Conservation (phyloP, 1,140 invertebrate species). For the Mya arenaria region DNA sequence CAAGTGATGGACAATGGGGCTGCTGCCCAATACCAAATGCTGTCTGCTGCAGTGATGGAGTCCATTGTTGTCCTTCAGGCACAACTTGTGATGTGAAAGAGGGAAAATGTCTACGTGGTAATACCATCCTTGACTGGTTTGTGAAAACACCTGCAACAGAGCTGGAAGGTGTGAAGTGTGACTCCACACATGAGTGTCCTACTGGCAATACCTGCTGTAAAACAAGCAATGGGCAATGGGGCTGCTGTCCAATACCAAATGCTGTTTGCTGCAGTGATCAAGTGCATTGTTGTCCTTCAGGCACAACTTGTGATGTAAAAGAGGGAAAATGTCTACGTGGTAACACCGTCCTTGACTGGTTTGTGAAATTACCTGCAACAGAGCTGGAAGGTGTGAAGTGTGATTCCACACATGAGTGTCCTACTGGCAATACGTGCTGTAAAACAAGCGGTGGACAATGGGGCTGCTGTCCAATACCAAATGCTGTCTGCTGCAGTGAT, state of each 20-base stretch:
- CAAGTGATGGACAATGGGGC: slow-evolving; percentile 59
- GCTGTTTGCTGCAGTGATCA: slow-evolving; percentile 75
- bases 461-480: slow-evolving; percentile 74
- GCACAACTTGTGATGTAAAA: slow-evolving; percentile 68
- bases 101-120: background rate
- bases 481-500: slow-evolving; percentile 66
- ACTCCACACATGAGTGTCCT: slow-evolving; percentile 60
- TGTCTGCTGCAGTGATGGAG: slow-evolving; percentile 65
- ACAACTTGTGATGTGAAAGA: background rate
- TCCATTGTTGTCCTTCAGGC: slow-evolving; percentile 68
- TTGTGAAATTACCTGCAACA: slow-evolving; percentile 46
- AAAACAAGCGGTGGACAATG: slow-evolving; percentile 66
- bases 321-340: slow-evolving; percentile 51
- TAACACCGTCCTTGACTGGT: slow-evolving; percentile 36
- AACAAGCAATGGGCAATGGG: slow-evolving; percentile 56
- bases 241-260: slow-evolving; percentile 66
- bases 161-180: slow-evolving; percentile 38
- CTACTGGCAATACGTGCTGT: slow-evolving; percentile 79
- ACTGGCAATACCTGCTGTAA: slow-evolving; percentile 68
- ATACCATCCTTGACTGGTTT: background rate
- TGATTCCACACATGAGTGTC: slow-evolving; percentile 71
- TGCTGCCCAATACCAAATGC: slow-evolving; percentile 67
- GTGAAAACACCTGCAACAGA: background rate
- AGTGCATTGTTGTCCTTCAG: slow-evolving; percentile 75
- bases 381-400: slow-evolving; percentile 59